Conservation (phyloP, 2,888 invertebrate species). For the Zaprionus lineosus region DNA sequence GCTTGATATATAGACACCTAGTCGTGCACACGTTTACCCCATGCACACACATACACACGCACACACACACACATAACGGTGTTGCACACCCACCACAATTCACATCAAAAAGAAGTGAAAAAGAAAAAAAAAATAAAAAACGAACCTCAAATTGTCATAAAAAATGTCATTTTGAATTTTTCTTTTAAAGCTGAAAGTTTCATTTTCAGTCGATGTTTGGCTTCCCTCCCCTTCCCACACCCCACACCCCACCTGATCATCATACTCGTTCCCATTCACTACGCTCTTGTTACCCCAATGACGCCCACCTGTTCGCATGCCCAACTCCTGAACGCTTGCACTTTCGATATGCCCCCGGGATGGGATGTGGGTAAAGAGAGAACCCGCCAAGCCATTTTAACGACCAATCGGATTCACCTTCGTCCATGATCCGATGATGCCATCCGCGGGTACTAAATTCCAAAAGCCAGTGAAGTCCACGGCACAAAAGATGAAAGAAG, state of each 20-base stretch:
- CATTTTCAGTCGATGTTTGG: slow-evolving; percentile 30
- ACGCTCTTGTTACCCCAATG: no score
- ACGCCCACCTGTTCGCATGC: slow-evolving; percentile 48
- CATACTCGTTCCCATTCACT: no score
- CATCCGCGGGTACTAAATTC: slow-evolving; percentile 44
- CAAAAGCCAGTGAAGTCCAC: slow-evolving; percentile 15
- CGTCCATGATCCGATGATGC: slow-evolving; percentile 54
- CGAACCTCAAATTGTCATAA: slow-evolving; percentile 25
- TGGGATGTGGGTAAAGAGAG: slow-evolving; percentile 18
- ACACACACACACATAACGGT: slow-evolving; percentile 31
- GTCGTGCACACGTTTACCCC: background rate
- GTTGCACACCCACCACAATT: slow-evolving; percentile 52
- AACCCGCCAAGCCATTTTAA: slow-evolving; percentile 23
- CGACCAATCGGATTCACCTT: slow-evolving; percentile 35
- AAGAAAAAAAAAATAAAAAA: slow-evolving; percentile 23
- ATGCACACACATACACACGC: slow-evolving; percentile 1
- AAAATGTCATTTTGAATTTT: slow-evolving; percentile 47
- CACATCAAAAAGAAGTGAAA: slow-evolving; percentile 25
- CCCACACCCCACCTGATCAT: background rate
- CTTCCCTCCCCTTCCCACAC: background rate
- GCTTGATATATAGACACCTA: background rate
- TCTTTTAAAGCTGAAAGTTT: slow-evolving; percentile 22
- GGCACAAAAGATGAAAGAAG: no score
- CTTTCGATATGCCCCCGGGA: slow-evolving; percentile 38
- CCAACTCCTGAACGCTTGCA: slow-evolving; percentile 34